phyloP scores from a whole-genome alignment of 2,113 vertebrate species.

The western clawed frog (Xenopus tropicalis) region UCB_Xtro_10.0 CM004449.2:71091501-71092000 shows the following conservation, averaged over 20 bases:
- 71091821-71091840: too few species aligned
- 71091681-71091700: neutral
- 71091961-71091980: too few species aligned
- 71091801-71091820: neutral
- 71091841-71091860: too few species aligned
- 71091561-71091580: neutral
- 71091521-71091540: slow-evolving; percentile 3
- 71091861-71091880: neutral
- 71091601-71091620: neutral
- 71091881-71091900: too few species aligned
- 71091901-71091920: too few species aligned
- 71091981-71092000: neutral
- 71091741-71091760: neutral
- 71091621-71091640: neutral
- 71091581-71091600: slow-evolving; percentile 29
- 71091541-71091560: slow-evolving; percentile 30
- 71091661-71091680: neutral
- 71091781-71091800: neutral
- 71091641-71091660: neutral
- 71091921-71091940: too few species aligned
- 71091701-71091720: neutral
- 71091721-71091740: neutral
- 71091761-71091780: neutral
- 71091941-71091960: too few species aligned
- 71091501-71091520: slow-evolving; percentile 34